Percentiles rank a stretch among this genome's conserved stretches.
Evolutionary conservation across 2,797 vertebrate species (phyloP).

Genomic region (Meda fulgida): DNA sequence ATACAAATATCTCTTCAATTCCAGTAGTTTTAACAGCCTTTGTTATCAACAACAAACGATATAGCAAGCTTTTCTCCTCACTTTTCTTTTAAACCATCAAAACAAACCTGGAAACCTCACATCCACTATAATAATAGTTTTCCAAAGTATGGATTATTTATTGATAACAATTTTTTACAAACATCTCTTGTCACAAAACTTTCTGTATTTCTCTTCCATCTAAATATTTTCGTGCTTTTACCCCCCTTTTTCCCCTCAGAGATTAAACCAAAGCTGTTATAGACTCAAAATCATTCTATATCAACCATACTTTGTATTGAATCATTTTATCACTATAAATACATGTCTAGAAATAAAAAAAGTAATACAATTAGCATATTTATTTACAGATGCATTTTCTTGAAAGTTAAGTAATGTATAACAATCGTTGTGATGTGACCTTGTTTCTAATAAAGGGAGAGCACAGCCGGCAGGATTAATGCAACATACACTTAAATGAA

Average conservation of each 20-base stretch:
- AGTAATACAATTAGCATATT: background rate
- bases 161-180: background rate
- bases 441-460: conserved; percentile 31
- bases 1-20: background rate
- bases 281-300: conserved; percentile 10
- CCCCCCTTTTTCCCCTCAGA: background rate
- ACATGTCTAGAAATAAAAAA: background rate
- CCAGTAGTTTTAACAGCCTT: background rate
- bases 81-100: background rate
- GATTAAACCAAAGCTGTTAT: conserved; percentile 20
- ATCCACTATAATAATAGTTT: background rate
- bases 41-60: background rate
- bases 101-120: background rate
- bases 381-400: conserved; percentile 38
- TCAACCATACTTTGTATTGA: background rate
- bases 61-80: background rate
- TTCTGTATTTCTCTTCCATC: background rate
- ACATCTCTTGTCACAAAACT: background rate
- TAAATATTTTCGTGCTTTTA: background rate
- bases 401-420: conserved; percentile 27
- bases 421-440: conserved; percentile 24
- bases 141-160: background rate
- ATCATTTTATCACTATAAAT: conserved; percentile 13
- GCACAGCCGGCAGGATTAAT: conserved; percentile 39
- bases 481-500: conserved; percentile 40